Conservation (phyloP, 2,888 invertebrate genomes). For the Julus scandinavius region DNA sequence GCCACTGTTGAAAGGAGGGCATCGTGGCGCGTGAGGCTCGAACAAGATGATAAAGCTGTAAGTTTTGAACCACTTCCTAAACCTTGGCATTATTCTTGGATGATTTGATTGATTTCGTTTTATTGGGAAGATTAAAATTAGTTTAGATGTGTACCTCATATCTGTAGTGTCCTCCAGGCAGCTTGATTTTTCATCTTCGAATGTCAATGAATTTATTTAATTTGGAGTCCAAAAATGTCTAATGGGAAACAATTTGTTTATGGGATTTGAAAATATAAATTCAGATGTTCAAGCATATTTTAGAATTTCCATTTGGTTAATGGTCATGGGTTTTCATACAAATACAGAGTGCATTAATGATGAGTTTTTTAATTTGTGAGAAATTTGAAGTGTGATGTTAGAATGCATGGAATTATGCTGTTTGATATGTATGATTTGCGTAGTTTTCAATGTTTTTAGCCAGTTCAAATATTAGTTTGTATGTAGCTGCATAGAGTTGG, state of each 20-base stretch:
- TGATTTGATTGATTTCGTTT: constrained; percentile 52
- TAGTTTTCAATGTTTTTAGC: constrained; percentile 2
- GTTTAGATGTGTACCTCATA: background rate
- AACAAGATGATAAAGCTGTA: constrained; percentile 69
- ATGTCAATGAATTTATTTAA: too few relatives aligned
- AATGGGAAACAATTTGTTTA: background rate
- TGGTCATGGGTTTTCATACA: background rate
- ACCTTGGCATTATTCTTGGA: background rate
- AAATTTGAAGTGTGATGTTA: background rate
- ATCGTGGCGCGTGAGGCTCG: constrained; percentile 90
- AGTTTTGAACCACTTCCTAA: background rate
- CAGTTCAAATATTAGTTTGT: background rate
- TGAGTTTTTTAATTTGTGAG: background rate
- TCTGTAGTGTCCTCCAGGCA: constrained; percentile 8
- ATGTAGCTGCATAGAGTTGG: constrained; percentile 1
- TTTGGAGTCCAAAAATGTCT: too few relatives aligned
- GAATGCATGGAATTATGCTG: background rate
- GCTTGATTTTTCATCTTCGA: constrained; percentile 34
- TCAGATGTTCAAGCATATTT: background rate
- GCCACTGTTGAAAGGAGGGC: constrained; percentile 78
- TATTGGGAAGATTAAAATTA: background rate
- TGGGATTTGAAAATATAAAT: background rate
- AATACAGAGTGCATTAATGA: background rate
- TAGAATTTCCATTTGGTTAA: background rate
- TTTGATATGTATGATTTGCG: background rate